These are phyloP conservation scores for Bothrops jararaca DNA, from an alignment of 2,113 vertebrate species.

Conservation along the genomic window DNA sequence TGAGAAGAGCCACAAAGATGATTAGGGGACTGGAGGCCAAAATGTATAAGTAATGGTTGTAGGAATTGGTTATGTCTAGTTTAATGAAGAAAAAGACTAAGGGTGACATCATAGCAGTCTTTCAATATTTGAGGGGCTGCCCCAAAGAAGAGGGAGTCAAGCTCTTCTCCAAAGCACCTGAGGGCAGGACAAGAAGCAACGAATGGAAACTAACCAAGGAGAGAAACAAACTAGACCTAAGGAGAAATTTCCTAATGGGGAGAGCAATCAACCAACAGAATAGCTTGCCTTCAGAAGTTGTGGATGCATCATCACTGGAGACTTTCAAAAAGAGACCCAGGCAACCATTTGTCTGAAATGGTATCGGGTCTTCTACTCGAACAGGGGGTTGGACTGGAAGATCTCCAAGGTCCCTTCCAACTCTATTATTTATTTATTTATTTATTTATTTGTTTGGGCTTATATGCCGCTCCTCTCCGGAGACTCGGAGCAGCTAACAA, in stretches of 20 bases:
- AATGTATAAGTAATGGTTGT: too few species aligned
- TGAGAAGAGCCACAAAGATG: too few species aligned
- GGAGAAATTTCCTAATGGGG: not conserved
- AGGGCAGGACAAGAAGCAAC: not conserved
- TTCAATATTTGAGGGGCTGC: not conserved
- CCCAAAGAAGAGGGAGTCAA: not conserved
- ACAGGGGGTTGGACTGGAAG: not conserved
- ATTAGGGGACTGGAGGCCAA: too few species aligned
- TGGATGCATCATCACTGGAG: not conserved
- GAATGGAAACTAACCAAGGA: not conserved
- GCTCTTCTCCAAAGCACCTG: not conserved
- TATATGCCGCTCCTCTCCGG: too few species aligned
- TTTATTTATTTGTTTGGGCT: too few species aligned
- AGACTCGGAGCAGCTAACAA: too few species aligned
- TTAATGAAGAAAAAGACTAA: too few species aligned
- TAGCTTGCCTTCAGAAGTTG: not conserved
- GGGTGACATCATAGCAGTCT: too few species aligned
- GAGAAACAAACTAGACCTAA: not conserved
- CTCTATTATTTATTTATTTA: too few species aligned
- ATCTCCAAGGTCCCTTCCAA: not conserved
- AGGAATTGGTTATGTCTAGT: too few species aligned
- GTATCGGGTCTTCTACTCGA: not conserved
- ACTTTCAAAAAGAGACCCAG: not conserved
- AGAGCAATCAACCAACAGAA: not conserved
- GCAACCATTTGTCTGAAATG: not conserved